Conservation (phyloP, 2,797 vertebrate genomes). For the Antennarius maculatus region DNA sequence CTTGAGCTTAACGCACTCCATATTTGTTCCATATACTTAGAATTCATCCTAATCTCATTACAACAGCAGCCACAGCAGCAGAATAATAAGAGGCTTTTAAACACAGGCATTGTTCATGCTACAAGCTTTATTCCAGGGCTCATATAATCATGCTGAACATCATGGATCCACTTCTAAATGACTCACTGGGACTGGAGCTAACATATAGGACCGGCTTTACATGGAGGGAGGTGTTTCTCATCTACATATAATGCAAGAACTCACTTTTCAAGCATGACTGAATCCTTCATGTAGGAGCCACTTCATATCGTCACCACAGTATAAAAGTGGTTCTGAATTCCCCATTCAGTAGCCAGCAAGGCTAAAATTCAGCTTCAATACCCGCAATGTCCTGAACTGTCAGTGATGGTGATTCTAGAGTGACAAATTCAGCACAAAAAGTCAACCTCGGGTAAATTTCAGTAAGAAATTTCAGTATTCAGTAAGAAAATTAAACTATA, state of each 20-base stretch:
- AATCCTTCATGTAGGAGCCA: conserved; percentile 3
- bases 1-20: conserved; percentile 42
- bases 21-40: conserved; percentile 46
- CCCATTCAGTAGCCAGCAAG: neutral
- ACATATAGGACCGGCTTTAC: conserved; percentile 34
- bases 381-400: no score
- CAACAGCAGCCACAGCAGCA: conserved; percentile 46
- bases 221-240: neutral
- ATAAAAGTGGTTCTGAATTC: neutral
- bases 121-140: conserved; percentile 35
- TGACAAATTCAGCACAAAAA: no score
- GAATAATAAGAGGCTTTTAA: conserved; percentile 62
- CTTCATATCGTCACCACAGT: neutral
- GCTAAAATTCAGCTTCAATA: no score
- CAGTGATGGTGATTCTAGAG: no score
- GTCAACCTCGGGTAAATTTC: no score
- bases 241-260: conserved; percentile 6
- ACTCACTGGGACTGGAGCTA: conserved; percentile 26
- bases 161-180: conserved; percentile 18
- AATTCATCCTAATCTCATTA: conserved; percentile 60
- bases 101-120: conserved; percentile 21
- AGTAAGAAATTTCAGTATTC: no score
- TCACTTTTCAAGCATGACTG: neutral
- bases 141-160: conserved; percentile 29
- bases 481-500: no score